Evolutionary conservation across 2,888 invertebrate genomes (phyloP).

Genomic region (Phlogophora meticulosa): DNA sequence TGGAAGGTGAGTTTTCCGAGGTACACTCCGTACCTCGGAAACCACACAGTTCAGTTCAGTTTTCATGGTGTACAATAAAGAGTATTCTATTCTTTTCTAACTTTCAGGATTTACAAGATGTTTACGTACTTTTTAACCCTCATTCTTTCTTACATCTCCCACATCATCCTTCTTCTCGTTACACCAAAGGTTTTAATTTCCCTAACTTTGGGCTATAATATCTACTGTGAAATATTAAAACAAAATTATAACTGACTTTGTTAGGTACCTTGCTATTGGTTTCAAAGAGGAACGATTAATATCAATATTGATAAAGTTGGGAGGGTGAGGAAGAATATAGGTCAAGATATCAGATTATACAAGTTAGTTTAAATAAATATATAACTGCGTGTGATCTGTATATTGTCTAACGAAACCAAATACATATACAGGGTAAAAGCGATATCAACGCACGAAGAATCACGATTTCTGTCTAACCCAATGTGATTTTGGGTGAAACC

Average conservation of each 20-base stretch:
- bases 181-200: background rate
- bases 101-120: too few species aligned
- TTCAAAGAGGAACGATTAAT: constrained; percentile 25
- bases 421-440: too few species aligned
- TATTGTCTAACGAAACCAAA: background rate
- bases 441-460: too few species aligned
- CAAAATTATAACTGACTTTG: constrained; percentile 6
- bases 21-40: too few species aligned
- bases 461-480: too few species aligned
- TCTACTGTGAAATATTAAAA: constrained; percentile 9
- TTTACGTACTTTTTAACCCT: too few species aligned
- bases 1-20: too few species aligned
- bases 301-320: constrained; percentile 28
- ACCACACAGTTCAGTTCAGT: too few species aligned
- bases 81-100: too few species aligned
- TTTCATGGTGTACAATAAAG: too few species aligned
- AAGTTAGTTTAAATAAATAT: background rate
- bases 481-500: too few species aligned
- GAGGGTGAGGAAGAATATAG: constrained; percentile 1
- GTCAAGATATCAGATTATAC: background rate
- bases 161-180: background rate
- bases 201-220: background rate
- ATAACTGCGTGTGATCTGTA: background rate
- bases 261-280: constrained; percentile 14
- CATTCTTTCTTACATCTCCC: too few species aligned